phyloP scores from a whole-genome alignment of 2,797 vertebrate genomes.

The Danio jaintianensis region DNA sequence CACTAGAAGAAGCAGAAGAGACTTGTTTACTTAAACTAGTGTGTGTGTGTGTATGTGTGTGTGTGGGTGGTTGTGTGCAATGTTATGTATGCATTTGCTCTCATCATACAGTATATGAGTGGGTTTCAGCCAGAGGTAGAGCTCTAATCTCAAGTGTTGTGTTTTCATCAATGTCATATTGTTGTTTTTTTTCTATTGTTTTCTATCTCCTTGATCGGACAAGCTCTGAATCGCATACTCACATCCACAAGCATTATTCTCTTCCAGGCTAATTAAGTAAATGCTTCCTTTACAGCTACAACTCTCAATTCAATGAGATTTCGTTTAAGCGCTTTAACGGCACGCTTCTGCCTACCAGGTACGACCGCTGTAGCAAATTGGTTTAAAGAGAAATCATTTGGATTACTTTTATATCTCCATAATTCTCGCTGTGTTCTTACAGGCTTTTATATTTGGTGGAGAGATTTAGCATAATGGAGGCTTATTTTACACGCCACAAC shows the following conservation, averaged over 20 bases:
- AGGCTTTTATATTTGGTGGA: constrained; percentile 47
- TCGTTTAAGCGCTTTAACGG: constrained; percentile 54
- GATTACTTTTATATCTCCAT: constrained; percentile 49
- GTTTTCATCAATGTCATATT: not conserved
- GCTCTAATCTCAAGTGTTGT: constrained; percentile 32
- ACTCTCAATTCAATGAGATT: constrained; percentile 46
- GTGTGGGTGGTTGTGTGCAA: no score
- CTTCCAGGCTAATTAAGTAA: constrained; percentile 54
- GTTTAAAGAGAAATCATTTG: constrained; percentile 58
- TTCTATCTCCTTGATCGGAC: constrained; percentile 15
- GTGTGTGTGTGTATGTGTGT: constrained; percentile 1
- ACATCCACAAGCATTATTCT: constrained; percentile 24
- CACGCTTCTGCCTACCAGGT: constrained; percentile 54
- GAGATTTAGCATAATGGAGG: constrained; percentile 45
- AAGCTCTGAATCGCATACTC: not conserved
- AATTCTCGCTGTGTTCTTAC: constrained; percentile 39
- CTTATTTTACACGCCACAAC: constrained; percentile 39
- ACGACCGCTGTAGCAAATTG: constrained; percentile 56
- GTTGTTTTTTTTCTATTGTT: not conserved
- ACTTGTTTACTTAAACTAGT: constrained; percentile 57
- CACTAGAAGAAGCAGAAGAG: constrained; percentile 50
- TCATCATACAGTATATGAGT: constrained; percentile 12
- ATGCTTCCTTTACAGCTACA: constrained; percentile 41
- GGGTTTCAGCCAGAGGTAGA: not conserved
- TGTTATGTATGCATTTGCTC: constrained; percentile 12